A percentile compares a stretch with the other conserved stretches of the same genome.
Conservation (phyloP, 2,797 vertebrate genomes). For the Arnoldichthys spilopterus region DNA sequence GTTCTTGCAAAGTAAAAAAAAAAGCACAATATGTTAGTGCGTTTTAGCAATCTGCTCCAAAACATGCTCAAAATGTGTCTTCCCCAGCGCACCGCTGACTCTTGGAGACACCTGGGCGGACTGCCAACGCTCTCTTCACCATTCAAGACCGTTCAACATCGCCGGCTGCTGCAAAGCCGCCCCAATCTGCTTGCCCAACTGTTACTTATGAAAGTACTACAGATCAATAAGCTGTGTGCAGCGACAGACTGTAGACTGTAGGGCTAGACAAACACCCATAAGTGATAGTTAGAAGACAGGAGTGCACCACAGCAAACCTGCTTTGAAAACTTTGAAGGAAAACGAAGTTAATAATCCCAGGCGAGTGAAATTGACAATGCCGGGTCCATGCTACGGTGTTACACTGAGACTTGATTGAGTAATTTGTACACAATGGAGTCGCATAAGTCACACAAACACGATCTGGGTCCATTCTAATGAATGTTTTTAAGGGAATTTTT, state of each 20-base stretch:
- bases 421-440: no score
- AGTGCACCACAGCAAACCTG: background rate
- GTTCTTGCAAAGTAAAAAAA: conserved; percentile 42
- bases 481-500: no score
- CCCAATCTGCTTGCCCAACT: conserved; percentile 61
- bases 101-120: conserved; percentile 50
- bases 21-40: conserved; percentile 39
- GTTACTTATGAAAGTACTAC: conserved; percentile 48
- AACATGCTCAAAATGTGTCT: conserved; percentile 52
- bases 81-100: conserved; percentile 44
- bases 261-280: background rate
- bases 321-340: background rate
- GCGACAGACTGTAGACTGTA: conserved; percentile 40
- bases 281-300: background rate
- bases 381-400: no score
- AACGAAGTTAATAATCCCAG: background rate
- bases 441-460: no score
- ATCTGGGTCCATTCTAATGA: no score
- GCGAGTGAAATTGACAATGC: background rate
- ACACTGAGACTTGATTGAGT: no score
- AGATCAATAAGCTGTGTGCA: conserved; percentile 52
- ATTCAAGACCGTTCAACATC: conserved; percentile 36
- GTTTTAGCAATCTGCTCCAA: conserved; percentile 55
- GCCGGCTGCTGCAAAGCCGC: conserved; percentile 31
- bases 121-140: conserved; percentile 52